Evolutionary conservation across 1,140 invertebrate genomes (phyloP).

Genomic region (Aphidius gifuensis): DNA sequence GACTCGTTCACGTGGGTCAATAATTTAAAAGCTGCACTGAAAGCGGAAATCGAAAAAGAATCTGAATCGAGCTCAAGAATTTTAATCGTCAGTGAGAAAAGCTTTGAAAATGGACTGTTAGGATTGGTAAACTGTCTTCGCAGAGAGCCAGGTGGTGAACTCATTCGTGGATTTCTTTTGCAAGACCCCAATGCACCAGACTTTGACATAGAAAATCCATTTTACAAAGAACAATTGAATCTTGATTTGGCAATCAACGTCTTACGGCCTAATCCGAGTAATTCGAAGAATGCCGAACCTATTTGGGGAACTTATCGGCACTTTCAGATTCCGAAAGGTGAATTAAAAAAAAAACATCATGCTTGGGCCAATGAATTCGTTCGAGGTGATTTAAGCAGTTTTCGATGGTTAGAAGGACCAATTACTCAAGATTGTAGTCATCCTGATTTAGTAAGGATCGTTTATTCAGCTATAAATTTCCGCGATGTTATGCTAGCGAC

Average conservation of each 20-base stretch:
- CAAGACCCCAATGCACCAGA: slow-evolving; percentile 63
- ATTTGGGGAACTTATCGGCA: slow-evolving; percentile 79
- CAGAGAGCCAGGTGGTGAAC: slow-evolving; percentile 66
- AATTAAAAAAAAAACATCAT: slow-evolving; percentile 59
- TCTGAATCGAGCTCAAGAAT: slow-evolving; percentile 35
- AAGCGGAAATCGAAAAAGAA: slow-evolving; percentile 48
- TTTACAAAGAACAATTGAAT: slow-evolving; percentile 65
- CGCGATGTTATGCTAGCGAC: slow-evolving; percentile 76
- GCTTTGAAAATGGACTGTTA: slow-evolving; percentile 72
- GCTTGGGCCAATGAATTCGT: slow-evolving; percentile 75
- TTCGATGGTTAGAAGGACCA: slow-evolving; percentile 77
- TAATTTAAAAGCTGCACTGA: slow-evolving; percentile 56
- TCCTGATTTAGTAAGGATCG: slow-evolving; percentile 54
- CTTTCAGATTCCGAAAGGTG: slow-evolving; percentile 53
- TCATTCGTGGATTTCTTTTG: slow-evolving; percentile 63
- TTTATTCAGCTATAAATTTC: slow-evolving; percentile 72
- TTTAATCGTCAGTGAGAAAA: slow-evolving; percentile 61
- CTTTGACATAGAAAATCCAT: slow-evolving; percentile 62
- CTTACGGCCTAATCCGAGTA: slow-evolving; percentile 21
- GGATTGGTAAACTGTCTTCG: slow-evolving; percentile 78
- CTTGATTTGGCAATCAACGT: slow-evolving; percentile 83
- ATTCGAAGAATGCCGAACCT: slow-evolving; percentile 53
- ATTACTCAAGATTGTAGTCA: slow-evolving; percentile 38
- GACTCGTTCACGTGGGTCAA: slow-evolving; percentile 56
- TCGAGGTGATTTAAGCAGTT: slow-evolving; percentile 79